A percentile compares a stretch with the other conserved stretches of the same genome.
Conservation (phyloP, 2,888 invertebrate genomes). For the Dynastes hyllus region DNA sequence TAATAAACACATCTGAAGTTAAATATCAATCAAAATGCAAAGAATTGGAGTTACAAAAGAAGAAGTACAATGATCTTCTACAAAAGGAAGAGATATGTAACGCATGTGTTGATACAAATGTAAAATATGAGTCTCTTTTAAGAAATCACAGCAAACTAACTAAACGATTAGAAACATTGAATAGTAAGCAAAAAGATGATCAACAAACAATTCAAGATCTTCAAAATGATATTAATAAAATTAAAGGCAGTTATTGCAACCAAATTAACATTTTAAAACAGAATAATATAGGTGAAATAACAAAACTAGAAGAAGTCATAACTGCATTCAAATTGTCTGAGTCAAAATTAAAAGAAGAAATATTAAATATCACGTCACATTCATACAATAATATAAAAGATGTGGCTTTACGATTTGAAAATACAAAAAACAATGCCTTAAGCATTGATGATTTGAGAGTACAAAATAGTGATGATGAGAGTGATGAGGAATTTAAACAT, state of each 20-base stretch:
- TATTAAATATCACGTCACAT: conserved; percentile 1
- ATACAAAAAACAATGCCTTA: background rate
- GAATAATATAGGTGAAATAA: background rate
- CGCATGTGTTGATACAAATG: conserved; percentile 1
- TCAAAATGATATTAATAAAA: background rate
- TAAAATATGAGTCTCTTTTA: conserved; percentile 3
- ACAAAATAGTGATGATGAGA: background rate
- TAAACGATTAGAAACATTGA: conserved; percentile 24
- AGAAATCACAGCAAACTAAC: conserved; percentile 20
- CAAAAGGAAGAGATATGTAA: conserved; percentile 17
- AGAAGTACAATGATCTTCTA: conserved; percentile 29
- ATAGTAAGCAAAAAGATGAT: background rate
- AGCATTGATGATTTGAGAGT: background rate
- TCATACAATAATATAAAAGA: background rate
- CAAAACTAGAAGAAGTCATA: conserved; percentile 11
- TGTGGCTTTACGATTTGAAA: background rate
- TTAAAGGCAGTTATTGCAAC: background rate
- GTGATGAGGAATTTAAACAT: conserved; percentile 11
- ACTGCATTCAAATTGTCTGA: background rate
- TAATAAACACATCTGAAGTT: conserved; percentile 38
- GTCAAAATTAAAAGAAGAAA: conserved; percentile 8
- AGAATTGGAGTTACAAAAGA: conserved; percentile 31
- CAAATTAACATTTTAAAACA: conserved; percentile 17
- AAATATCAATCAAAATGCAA: conserved; percentile 45
- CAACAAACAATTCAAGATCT: conserved; percentile 10